Percentiles rank a stretch among this genome's conserved stretches.
phyloP scores from a whole-genome alignment of 2,888 invertebrate species.

The Metallyticus violacea region DNA sequence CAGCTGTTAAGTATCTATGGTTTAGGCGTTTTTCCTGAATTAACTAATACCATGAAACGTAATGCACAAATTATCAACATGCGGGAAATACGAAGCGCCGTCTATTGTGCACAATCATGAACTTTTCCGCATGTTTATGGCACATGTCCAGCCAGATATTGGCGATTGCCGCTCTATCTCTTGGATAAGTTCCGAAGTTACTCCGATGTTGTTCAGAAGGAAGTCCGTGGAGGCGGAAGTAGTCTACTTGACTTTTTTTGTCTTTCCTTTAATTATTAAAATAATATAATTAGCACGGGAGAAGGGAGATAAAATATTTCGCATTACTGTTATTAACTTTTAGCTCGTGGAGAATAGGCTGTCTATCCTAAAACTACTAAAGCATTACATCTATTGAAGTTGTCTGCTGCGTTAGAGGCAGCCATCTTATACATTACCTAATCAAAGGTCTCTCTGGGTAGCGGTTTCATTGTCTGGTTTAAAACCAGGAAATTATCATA shows the following conservation, averaged over 20 bases:
- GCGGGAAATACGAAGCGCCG: not conserved
- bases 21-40: no score
- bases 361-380: not conserved
- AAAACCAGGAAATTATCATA: constrained; percentile 61
- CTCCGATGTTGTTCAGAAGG: not conserved
- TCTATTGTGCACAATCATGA: not conserved
- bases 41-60: no score
- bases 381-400: not conserved
- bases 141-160: not conserved
- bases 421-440: constrained; percentile 72
- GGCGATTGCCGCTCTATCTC: not conserved
- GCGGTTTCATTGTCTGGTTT: constrained; percentile 79
- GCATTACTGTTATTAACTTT: not conserved
- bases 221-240: not conserved
- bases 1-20: no score
- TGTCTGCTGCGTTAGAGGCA: constrained; percentile 22
- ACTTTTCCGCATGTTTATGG: not conserved
- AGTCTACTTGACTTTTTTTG: not conserved
- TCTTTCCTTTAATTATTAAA: not conserved
- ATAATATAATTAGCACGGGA: not conserved
- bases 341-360: not conserved
- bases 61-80: not conserved
- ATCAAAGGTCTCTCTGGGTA: constrained; percentile 78
- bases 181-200: not conserved
- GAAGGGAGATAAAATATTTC: not conserved